Base-by-base conservation (phyloP, 2,113 vertebrate species). In the cat (Felis catus) region DNA sequence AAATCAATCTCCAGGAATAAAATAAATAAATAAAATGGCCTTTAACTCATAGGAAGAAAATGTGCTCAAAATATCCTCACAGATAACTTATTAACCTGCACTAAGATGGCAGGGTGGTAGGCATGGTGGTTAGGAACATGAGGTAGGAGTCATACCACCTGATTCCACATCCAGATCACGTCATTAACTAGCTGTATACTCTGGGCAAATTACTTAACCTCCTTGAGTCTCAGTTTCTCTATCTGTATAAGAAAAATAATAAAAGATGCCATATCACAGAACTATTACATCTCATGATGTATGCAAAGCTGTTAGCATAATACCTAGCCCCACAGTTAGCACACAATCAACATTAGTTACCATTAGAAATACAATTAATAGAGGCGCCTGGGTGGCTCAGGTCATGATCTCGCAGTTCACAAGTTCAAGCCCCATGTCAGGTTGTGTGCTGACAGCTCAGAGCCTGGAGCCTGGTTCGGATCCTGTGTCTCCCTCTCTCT, bases 1-100 rank as follows among this genome's bases (percentile, higher is more conserved):
- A 87, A 87, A 36, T 53, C 89, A 73, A 21, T 70, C 55, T 76
- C 11, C 76, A 16, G 83, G 82, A 78, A 58, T 80, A 80, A 94
- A 73, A 61, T 16, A 55, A 55, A 55, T n/a, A 95, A 86, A n/a
- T 27, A 7, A 92, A 61, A 87, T 23, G 19, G 1, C 0, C 25
- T 85, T 65, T 58, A 94, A 61, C 19, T 68, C n/a, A 71, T 5
- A 91, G 9, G 48, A 79, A 87, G 39, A 85, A 88, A 89, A 33
- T 27, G 9, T 58, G n/a, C 36, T 81, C 29, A 79, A n/a, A 88
- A 63, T 45, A 63, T 36, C 12, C 61, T 79, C 33, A 51, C 4
- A 41, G 39, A 89, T n/a, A 76, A 45, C 33, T 25, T 14, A 71
- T 33, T 33, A 85, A 41, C 51, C 31, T 41, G 5, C 2, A 18